Percentiles rank a stretch among this genome's conserved stretches.
These are phyloP conservation scores for Trididemnum miniatum DNA, from an alignment of 23 tunicate genomes.

Conservation along the genomic window DNA sequence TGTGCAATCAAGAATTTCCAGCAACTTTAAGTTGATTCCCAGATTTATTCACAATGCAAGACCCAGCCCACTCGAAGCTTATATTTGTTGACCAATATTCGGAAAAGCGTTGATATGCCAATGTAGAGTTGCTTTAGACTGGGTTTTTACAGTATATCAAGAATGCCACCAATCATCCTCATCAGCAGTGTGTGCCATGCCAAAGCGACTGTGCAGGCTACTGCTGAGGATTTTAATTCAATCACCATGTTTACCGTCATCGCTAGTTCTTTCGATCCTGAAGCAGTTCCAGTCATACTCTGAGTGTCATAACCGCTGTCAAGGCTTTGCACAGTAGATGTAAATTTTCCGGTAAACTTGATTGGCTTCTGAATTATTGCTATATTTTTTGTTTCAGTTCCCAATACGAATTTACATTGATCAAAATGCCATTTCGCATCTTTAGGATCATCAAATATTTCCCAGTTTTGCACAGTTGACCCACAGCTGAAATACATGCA, in stretches of 20 bases:
- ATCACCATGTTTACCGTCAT: background rate
- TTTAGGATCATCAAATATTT: background rate
- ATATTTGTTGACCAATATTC: no score
- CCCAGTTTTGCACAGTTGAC: background rate
- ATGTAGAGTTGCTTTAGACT: no score
- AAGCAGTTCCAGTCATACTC: background rate
- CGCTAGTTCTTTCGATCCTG: background rate
- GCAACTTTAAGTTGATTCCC: no score
- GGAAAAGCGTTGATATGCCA: no score
- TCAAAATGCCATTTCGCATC: slow-evolving; percentile 7
- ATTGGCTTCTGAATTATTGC: background rate
- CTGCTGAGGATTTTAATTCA: no score
- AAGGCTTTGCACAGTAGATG: background rate
- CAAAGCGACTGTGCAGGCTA: no score
- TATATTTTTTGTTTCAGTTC: background rate
- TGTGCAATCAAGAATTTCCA: no score
- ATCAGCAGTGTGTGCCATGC: no score
- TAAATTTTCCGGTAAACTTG: background rate
- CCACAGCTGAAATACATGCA: slow-evolving; percentile 35
- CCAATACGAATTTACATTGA: slow-evolving; percentile 11
- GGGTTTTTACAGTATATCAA: no score
- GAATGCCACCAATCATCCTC: no score
- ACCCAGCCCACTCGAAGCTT: no score
- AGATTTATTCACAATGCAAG: no score
- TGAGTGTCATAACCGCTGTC: slow-evolving; percentile 17